Base-by-base conservation (phyloP, 2,113 vertebrate genomes). In the Platichthys flesus region DNA sequence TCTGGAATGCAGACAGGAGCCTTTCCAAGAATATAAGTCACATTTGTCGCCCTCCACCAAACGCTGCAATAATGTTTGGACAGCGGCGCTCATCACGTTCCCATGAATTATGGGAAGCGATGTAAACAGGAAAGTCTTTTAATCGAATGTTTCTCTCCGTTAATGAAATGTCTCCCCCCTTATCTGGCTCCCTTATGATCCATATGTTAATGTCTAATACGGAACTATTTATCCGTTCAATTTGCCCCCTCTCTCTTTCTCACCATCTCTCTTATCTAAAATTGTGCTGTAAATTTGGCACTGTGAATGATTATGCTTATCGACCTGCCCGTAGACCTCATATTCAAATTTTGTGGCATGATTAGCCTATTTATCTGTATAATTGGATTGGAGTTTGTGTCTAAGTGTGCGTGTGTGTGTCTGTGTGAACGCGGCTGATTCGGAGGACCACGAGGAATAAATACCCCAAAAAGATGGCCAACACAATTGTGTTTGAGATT, bases 341-440 rank as follows among this genome's bases (percentile, higher is more conserved):
- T 94, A 94, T 94, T 94, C 87, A 94, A 92, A 94, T 93, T 91
- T 91, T 92, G 92, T 91, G 89, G 91, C 90, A 93, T 93, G 92
- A 94, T 94, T 94, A 93, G 93, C 90, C 92, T 93, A 94, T 94
- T 94, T 94, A 94, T 95, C 94, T 94, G 90, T 90, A 89, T 95
- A 94, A 94, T 95, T 94, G 93, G 94, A 94, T 94, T 94, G 93
- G 91, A 92, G 86, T 90, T 90, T 87, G 82, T 78, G 87, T 88
- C 68, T 69, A 71, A 56, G 54, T 56, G 54, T 24, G 54, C n/a
- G 18, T 52, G 51, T n/a, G 18, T 52, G 67, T 88, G 89, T 56
- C 52, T 54, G 52, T 89, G 84, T 54, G 78, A 79, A 86, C 79
- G 64, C 76, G 71, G 66, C 73, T 83, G 87, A 93, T 92, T 93